A percentile compares a stretch with the other conserved stretches of the same genome.
These are phyloP conservation scores for Nesoenas mayeri DNA, from an alignment of 2,113 vertebrate species.

Conservation along the genomic window DNA sequence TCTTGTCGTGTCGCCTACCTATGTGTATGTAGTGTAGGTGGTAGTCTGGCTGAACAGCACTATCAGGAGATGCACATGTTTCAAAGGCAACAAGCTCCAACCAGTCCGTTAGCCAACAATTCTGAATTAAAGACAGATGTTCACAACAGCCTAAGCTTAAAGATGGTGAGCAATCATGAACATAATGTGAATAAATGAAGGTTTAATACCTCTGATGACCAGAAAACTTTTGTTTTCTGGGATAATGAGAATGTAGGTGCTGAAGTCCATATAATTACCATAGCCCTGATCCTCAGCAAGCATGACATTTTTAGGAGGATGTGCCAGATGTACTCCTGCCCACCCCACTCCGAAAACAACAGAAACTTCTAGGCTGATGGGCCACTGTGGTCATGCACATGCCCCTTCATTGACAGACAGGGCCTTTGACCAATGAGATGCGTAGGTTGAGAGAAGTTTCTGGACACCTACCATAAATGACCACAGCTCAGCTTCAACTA, in stretches of 20 bases:
- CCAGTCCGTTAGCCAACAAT: not conserved
- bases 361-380: too few relatives aligned
- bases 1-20: constrained; percentile 5
- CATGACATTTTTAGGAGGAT: not conserved
- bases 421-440: too few relatives aligned
- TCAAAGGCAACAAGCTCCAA: not conserved
- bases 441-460: too few relatives aligned
- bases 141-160: not conserved
- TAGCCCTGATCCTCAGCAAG: not conserved
- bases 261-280: not conserved
- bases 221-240: not conserved
- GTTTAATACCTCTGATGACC: not conserved
- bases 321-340: too few relatives aligned
- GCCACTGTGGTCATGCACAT: too few relatives aligned
- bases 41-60: not conserved
- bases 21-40: not conserved
- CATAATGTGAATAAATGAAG: not conserved
- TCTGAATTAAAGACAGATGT: not conserved
- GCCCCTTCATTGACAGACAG: too few relatives aligned
- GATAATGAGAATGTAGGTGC: not conserved
- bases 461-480: too few relatives aligned
- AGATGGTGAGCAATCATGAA: not conserved
- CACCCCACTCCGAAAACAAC: too few relatives aligned
- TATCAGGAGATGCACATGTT: fast-evolving
- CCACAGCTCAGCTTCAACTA: too few relatives aligned